Evolutionary conservation across 2,797 vertebrate genomes (phyloP).

Genomic region (Selene dorsalis): DNA sequence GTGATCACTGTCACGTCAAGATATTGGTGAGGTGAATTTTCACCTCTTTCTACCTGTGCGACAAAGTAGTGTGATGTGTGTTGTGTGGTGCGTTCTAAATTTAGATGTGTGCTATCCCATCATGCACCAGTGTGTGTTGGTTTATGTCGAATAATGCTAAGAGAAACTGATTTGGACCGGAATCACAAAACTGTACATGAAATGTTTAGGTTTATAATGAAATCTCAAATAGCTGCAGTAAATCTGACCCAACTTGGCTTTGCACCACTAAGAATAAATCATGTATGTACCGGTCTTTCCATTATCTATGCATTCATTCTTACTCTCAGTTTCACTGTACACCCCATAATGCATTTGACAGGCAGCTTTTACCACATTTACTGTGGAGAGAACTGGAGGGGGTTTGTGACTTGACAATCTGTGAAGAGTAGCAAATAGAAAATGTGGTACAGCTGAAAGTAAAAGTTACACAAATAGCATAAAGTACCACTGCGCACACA

Average conservation of each 20-base stretch:
- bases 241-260: not conserved
- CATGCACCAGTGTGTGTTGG: not conserved
- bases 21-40: not conserved
- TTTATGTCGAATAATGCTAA: not conserved
- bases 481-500: not conserved
- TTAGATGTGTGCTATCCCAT: not conserved
- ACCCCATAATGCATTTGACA: constrained; percentile 33
- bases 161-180: not conserved
- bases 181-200: no score
- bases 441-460: constrained; percentile 30
- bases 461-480: constrained; percentile 25
- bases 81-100: not conserved
- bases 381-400: constrained; percentile 2
- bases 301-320: constrained; percentile 3
- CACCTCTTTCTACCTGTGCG: no score
- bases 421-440: constrained; percentile 17
- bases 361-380: constrained; percentile 33
- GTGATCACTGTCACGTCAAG: not conserved
- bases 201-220: not conserved
- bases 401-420: not conserved
- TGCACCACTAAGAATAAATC: not conserved
- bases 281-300: constrained; percentile 9
- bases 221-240: not conserved
- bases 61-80: not conserved
- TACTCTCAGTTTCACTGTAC: constrained; percentile 1